Base-by-base conservation (phyloP, 1,140 invertebrate genomes). In the Drosophila azteca region DNA sequence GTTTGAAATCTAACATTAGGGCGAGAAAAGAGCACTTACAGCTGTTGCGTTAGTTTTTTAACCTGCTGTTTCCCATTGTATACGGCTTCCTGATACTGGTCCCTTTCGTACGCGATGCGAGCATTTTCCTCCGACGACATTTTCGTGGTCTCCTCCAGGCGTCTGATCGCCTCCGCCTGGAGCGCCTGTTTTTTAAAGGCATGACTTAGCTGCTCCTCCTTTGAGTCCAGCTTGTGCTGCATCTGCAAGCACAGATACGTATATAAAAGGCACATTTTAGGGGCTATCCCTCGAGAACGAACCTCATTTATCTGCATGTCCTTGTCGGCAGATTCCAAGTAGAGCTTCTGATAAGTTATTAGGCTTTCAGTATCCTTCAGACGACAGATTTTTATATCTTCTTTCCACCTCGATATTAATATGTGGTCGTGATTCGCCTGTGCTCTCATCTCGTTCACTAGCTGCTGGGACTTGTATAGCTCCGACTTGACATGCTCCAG, bases 111-210 rank as follows among this genome's bases (percentile, higher is more conserved):
- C 3, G 35, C 11, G 35, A 39, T 13, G 11, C 35, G 35, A 2
- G 35, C 11, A 50, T 94, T 93, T 66, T 94, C 94, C 50, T 94
- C 94, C 65, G 94, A 93, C 73, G 95, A 85, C 43, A 94, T 90
- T 54, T 94, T 92, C 6, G 95, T 93, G 6, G 93, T 92, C 67
- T 94, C 94, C 65, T 95, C 94, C 54, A 94, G 72, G 31, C 92
- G 91, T 59, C 92, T 92, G 20, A 95, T 91, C 68, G 94, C 93
- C 55, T 92, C 89, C 76, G 94, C 94, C 50, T 95, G 95, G 8
- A 82, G 90, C 52, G 93, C 92, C 3, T 95, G 77, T 0, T 92
- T 93, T 0, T 79, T 58, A 44, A 93, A 93, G 2, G 94, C 66
- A 55, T 94, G 93, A 41, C 93, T 92, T n/a, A 94, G 93, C 60